Evolutionary conservation across 1,140 invertebrate genomes (phyloP), one percentile per base, ranked within the genome.

Genomic region (fruit fly (Drosophila melanogaster)): DNA sequence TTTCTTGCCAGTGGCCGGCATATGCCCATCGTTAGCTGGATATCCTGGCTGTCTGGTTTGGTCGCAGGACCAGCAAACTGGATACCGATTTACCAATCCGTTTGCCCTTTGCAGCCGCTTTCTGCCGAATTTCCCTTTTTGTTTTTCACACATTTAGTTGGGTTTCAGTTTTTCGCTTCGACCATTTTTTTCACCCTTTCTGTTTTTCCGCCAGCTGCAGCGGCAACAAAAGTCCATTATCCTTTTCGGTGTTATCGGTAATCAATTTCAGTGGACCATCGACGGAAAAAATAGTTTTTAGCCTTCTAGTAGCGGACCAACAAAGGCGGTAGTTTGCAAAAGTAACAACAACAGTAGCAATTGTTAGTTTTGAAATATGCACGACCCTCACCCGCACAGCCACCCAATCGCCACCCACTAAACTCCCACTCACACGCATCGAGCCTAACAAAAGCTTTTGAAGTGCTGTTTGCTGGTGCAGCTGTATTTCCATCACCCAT

Each of bases 331-430:
- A 53, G 44, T 53, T 50, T 41, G 37, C 62, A 44, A 14, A 33
- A 46, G 44, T 38, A 67, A 17, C 57, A 74, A 66, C 59, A 81
- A 61, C 67, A 72, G 60, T 43, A 64, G 51, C 65, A 59, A 77
- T 87, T 86, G 83, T 81, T 86, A 86, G 83, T 86, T 87, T 81
- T 86, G 83, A 86, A 86, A 87, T 86, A 87, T 83, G 83, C 83
- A 86, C 62, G 81, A 81, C 37, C 26, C 44, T 37, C 24, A 41
- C 35, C 44, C 70, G 22, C 15, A 38, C 8, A 11, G 3, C 8
- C 50, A 40, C n/a, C 54, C 8, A 43, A 10, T 12, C 33, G 4
- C 30, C 30, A 37, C 19, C 19, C 19, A 12, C 24, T 22, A 15
- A 10, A 8, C 35, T 40, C 19, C 35, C 43, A 44, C 43, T n/a